Base-by-base conservation (phyloP, 2,888 invertebrate species). In the Spodoptera picta region DNA sequence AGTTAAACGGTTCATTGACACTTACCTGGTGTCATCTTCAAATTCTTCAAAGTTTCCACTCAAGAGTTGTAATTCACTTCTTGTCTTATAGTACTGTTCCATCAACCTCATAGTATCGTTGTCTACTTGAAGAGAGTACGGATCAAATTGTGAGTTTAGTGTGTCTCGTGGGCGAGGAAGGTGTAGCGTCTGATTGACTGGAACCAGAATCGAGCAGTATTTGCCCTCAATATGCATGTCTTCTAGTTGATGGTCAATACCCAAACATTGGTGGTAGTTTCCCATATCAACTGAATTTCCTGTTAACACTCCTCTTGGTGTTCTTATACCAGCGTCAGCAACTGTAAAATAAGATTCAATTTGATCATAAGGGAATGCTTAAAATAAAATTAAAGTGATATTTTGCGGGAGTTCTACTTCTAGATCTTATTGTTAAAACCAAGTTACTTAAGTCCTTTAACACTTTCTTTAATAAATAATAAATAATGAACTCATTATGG, bases 221-320 rank as follows among this genome's bases (percentile, higher is more conserved):
- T 76, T 76, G 31, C 76, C 76, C 56, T 66, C 57, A 7, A 79
- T 61, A 7, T 54, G 53, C 59, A 55, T 61, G 4, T 62, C 55
- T 19, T 31, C 46, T 3, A 57, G 4, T 27, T 43, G 10, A 50
- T 69, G 57, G 43, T 72, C 57, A 9, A 77, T 79, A 3, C 0
- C 62, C 4, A 77, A 47, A 48, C 76, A 77, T 60, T 77, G 79
- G 48, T 76, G 63, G 57, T 77, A 79, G 27, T 76, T 79, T 6
- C 76, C 79, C 5, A 79, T 19, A 14, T 79, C 79, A 9, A 63
- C 54, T 41, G 54, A 0, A 23, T 72, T 79, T 0, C 73, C 68
- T 1, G 9, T 23, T 6, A 73, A 48, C n/a, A 77, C 11, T 7
- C 79, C 77, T 69, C 69, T 64, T 9, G 79, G 76, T n/a, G 73